Percentiles rank a stretch among this genome's conserved stretches.
These are phyloP conservation scores for Pandemis heparana DNA, from an alignment of 2,888 invertebrate genomes.

Conservation along the genomic window DNA sequence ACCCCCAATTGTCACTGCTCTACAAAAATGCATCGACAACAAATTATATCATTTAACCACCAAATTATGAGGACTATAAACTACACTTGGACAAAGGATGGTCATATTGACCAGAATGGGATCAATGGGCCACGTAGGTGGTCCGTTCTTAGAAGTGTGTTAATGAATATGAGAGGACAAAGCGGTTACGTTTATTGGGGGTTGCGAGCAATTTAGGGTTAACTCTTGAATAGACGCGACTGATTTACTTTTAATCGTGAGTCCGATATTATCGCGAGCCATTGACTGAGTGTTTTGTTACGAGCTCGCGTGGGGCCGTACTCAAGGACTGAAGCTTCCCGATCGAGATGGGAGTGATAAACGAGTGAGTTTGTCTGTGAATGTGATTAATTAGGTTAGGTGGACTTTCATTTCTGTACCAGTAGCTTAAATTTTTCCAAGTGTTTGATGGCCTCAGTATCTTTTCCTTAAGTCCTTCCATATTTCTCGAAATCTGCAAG, in stretches of 20 bases:
- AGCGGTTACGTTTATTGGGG: conserved; percentile 62
- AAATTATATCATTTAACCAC: conserved; percentile 72
- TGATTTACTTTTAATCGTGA: conserved; percentile 82
- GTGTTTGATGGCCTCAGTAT: too few relatives aligned
- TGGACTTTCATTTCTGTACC: neutral
- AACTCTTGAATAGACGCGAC: conserved; percentile 67
- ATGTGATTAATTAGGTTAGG: neutral
- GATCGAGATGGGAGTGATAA: conserved; percentile 34
- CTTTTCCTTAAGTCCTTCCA: too few relatives aligned
- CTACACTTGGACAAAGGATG: conserved; percentile 55
- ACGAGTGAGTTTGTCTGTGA: conserved; percentile 13
- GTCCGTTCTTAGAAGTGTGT: conserved; percentile 76
- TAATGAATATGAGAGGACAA: conserved; percentile 63
- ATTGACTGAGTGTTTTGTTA: conserved; percentile 77
- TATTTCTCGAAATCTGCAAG: too few relatives aligned
- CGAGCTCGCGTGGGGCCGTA: conserved; percentile 54
- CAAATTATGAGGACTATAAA: conserved; percentile 52
- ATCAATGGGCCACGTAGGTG: conserved; percentile 77
- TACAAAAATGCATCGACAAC: conserved; percentile 63
- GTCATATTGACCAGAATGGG: conserved; percentile 67
- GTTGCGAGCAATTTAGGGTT: conserved; percentile 67
- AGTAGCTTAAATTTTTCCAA: neutral
- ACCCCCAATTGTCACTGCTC: conserved; percentile 41
- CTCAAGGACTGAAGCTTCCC: conserved; percentile 54
- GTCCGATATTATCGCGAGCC: conserved; percentile 73